Percentiles rank a stretch among this genome's conserved stretches.
Evolutionary conservation across 2,797 vertebrate genomes (phyloP).

Genomic region (Rhinichthys osculus): DNA sequence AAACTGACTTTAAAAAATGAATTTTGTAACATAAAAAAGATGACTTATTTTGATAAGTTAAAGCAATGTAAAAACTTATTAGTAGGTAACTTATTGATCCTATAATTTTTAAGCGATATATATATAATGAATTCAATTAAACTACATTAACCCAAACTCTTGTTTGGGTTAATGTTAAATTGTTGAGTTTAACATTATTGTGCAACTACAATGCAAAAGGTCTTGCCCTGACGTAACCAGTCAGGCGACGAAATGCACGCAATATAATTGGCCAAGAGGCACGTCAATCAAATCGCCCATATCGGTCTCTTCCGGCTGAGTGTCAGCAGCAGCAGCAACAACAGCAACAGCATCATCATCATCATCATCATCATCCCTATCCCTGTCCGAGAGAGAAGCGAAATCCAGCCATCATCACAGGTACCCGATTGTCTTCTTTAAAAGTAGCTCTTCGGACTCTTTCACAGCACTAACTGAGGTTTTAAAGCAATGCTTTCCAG

Average conservation of each 20-base stretch:
- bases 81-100: no score
- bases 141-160: background rate
- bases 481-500: background rate
- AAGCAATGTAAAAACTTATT: no score
- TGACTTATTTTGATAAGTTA: no score
- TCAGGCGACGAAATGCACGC: constrained; percentile 53
- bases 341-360: background rate
- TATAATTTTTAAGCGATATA: no score
- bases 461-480: background rate
- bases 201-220: constrained; percentile 13
- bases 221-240: constrained; percentile 39
- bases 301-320: constrained; percentile 52
- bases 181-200: background rate
- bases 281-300: constrained; percentile 28
- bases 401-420: constrained; percentile 33
- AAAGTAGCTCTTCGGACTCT: background rate
- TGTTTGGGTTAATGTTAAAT: no score
- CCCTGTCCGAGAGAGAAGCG: background rate
- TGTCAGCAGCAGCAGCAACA: constrained; percentile 14
- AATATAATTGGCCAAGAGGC: constrained; percentile 46
- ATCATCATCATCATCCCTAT: background rate
- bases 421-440: constrained; percentile 23
- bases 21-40: no score
- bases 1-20: no score
- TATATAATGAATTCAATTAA: no score